A percentile compares a stretch with the other conserved stretches of the same genome.
Conservation (phyloP, 2,113 vertebrate species). For the Elephas maximus region DNA sequence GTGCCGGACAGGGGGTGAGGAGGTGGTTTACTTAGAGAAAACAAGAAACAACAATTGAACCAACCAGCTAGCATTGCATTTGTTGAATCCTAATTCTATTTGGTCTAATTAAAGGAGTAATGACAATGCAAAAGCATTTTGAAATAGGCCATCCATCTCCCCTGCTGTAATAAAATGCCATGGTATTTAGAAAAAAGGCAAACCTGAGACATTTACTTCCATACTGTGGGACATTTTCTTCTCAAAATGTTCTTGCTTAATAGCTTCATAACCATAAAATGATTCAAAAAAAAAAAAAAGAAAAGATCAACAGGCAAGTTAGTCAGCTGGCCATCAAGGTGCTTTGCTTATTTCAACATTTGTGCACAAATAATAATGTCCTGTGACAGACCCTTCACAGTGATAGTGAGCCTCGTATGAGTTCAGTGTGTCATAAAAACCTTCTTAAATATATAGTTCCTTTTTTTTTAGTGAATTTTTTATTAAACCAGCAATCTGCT, state of each 20-base stretch:
- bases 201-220: constrained; percentile 32
- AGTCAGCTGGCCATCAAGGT: neutral
- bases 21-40: neutral
- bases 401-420: neutral
- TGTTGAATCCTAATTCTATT: constrained; percentile 17
- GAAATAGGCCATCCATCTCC: neutral
- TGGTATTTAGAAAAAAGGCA: neutral
- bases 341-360: constrained; percentile 43
- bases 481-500: constrained; percentile 16
- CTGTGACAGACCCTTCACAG: neutral
- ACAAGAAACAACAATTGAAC: neutral
- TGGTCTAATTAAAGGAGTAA: constrained; percentile 52
- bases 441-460: neutral
- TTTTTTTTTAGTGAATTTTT: neutral
- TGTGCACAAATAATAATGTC: neutral
- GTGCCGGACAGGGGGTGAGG: neutral
- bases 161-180: constrained; percentile 19
- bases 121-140: constrained; percentile 30
- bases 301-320: constrained; percentile 23
- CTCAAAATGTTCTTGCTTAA: constrained; percentile 59
- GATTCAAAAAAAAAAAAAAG: neutral
- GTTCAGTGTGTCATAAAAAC: neutral
- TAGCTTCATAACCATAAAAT: constrained; percentile 23
- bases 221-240: constrained; percentile 12
- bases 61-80: neutral